Evolutionary conservation across 2,113 vertebrate genomes (phyloP).

Genomic region (Ophthalmolycus amberensis): DNA sequence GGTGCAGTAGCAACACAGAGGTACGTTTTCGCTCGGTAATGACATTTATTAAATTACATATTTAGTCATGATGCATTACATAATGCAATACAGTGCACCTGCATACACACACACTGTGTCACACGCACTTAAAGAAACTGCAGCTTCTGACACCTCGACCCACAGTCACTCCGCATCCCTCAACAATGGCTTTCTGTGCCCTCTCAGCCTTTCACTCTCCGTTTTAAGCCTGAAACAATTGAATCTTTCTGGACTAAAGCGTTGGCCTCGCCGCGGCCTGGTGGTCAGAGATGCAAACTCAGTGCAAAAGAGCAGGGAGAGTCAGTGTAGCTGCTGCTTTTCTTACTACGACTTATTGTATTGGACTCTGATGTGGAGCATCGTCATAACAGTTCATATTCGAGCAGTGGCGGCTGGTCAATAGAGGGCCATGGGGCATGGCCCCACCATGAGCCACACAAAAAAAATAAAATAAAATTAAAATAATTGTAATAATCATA

Average conservation of each 20-base stretch:
- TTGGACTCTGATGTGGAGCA: neutral
- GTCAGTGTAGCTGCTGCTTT: constrained; percentile 3
- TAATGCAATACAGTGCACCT: neutral
- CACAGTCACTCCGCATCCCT: constrained; percentile 2
- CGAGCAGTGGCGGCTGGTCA: too few species aligned
- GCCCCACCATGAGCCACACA: too few species aligned
- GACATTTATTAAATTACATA: neutral
- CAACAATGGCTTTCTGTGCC: constrained; percentile 56
- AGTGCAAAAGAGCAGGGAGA: constrained; percentile 26
- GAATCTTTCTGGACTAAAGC: constrained; percentile 36
- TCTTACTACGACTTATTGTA: neutral
- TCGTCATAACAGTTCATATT: neutral
- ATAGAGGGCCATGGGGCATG: too few species aligned
- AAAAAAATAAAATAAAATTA: too few species aligned
- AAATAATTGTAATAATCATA: too few species aligned
- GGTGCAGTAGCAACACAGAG: constrained; percentile 83
- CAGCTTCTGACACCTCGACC: constrained; percentile 16
- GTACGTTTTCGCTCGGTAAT: constrained; percentile 73
- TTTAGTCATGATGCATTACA: neutral
- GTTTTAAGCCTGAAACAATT: constrained; percentile 48
- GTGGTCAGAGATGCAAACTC: constrained; percentile 29
- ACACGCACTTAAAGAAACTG: constrained; percentile 1
- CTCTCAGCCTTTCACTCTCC: constrained; percentile 5
- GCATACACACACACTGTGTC: neutral
- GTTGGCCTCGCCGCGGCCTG: neutral